Conservation (phyloP, 2,888 invertebrate genomes). For the Apoda limacodes region DNA sequence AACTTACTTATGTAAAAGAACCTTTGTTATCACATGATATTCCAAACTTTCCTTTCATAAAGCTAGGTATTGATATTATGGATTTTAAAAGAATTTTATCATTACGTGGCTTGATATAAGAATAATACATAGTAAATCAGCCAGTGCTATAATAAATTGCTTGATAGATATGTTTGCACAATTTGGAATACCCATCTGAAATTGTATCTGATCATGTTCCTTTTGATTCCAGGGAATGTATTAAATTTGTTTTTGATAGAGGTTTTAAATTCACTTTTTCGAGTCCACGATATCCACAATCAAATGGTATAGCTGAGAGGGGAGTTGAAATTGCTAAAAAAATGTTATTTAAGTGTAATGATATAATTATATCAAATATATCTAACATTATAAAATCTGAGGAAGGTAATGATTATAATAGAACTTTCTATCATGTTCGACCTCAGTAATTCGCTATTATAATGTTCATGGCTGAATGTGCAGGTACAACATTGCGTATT, state of each 20-base stretch:
- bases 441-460: no score
- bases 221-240: slow-evolving; percentile 20
- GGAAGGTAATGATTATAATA: slow-evolving; percentile 2
- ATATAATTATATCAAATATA: no score
- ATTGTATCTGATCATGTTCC: no score
- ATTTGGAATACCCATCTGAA: slow-evolving; percentile 16
- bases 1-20: slow-evolving; percentile 18
- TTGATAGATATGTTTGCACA: slow-evolving; percentile 11
- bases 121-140: slow-evolving; percentile 10
- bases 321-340: slow-evolving; percentile 3
- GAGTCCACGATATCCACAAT: neutral
- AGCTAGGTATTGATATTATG: slow-evolving; percentile 16
- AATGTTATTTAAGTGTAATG: slow-evolving; percentile 6
- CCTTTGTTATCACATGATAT: slow-evolving; percentile 14
- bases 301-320: slow-evolving; percentile 3
- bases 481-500: no score
- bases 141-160: slow-evolving; percentile 14
- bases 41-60: slow-evolving; percentile 16
- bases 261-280: neutral
- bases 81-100: slow-evolving; percentile 13
- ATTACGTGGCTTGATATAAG: no score
- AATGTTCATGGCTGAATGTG: slow-evolving; percentile 1
- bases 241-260: neutral
- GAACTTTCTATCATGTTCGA: slow-evolving; percentile 7
- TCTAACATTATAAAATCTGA: slow-evolving; percentile 3